These are phyloP conservation scores for Gastracanthus pulcherrimus DNA, from an alignment of 2,888 invertebrate genomes.

Conservation along the genomic window DNA sequence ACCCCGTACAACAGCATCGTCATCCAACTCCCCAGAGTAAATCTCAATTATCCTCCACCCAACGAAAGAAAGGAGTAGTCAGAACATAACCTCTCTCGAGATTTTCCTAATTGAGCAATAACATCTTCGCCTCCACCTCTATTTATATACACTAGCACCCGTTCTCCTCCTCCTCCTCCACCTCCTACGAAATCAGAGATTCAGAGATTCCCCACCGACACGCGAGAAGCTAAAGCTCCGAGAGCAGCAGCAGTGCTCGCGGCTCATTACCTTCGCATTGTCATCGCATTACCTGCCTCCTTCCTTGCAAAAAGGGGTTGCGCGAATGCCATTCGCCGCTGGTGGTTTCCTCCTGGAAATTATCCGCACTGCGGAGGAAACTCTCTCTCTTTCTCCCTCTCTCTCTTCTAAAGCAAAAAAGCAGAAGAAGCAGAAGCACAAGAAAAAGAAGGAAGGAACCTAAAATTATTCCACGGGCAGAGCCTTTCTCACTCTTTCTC, in stretches of 20 bases:
- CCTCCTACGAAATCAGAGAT: conserved; percentile 15
- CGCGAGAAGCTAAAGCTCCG: no score
- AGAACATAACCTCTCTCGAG: conserved; percentile 6
- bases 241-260: conserved; percentile 36
- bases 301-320: conserved; percentile 30
- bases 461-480: conserved; percentile 45
- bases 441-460: conserved; percentile 8
- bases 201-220: background rate
- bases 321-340: background rate
- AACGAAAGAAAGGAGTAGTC: background rate
- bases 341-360: conserved; percentile 33
- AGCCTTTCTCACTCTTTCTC: background rate
- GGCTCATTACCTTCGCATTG: conserved; percentile 59
- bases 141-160: conserved; percentile 35
- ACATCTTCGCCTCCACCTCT: conserved; percentile 28
- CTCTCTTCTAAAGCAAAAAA: background rate
- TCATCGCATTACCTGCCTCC: conserved; percentile 54
- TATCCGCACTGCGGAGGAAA: conserved; percentile 43
- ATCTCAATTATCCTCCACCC: conserved; percentile 37
- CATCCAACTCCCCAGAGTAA: conserved; percentile 7
- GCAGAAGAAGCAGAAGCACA: background rate
- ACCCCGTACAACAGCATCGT: background rate
- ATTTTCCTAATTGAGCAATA: conserved; percentile 55
- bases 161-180: background rate
- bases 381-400: background rate